Evolutionary conservation across 2,888 invertebrate species (phyloP), one percentile per base, ranked within the genome.

Genomic region (Ormia ochracea): DNA sequence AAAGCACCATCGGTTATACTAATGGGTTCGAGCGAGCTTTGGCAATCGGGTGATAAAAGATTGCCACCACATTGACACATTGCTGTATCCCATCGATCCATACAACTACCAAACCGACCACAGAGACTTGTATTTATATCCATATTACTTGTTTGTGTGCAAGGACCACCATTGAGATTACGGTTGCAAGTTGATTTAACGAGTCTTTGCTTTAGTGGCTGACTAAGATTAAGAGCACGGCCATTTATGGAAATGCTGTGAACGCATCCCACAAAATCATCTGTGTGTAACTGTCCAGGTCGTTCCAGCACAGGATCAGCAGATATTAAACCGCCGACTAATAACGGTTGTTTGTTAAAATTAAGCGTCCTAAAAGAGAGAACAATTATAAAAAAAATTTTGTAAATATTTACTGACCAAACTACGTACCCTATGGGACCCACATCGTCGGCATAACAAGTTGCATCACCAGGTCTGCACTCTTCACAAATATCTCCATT

Each of bases 231-330:
- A 23, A 97, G 88, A 0, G 93, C 91, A 21, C 96, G 92, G 3
- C 97, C 97, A 86, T 98, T 97, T 66, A 98, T 93, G 0, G 95
- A 93, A 1, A 98, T 94, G 83, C 96, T 96, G 86, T 97, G 96
- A 83, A 98, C 93, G 87, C 98, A 98, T 4, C 98, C 98, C 14
- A 98, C 94, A 78, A 98, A 93, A 88, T 98, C 98, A 87, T 98
- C 97, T 0, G 97, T 94, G 85, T 94, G 94, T 41, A 98, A 93
- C 90, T 98, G 97, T 0, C 96, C 96, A 0, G 96, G 96, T 50
- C 97, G 92, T 88, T 97, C 96, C 26, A 97, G 90, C 0, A 97
- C 93, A 12, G 96, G 95, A 89, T 96, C 96, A 0, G 97, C 95
- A 82, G 94, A 94, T 52, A 93, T 91, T 36, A 98, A 90, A 6